Percentiles rank a stretch among this genome's conserved stretches.
Conservation (phyloP, 2,797 vertebrate genomes). For the Pangasius mekongensis region DNA sequence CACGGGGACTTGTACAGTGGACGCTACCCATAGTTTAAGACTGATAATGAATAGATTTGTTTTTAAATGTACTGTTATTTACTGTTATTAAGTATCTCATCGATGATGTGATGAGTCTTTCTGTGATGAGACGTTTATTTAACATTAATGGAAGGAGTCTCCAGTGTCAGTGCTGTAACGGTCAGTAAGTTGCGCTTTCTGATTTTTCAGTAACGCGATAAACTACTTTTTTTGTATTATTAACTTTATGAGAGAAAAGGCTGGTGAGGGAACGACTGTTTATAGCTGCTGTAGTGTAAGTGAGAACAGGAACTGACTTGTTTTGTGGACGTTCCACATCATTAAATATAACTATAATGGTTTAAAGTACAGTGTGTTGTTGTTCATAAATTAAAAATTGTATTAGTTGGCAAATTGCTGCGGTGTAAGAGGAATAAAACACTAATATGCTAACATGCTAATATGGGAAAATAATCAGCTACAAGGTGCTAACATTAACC, state of each 20-base stretch:
- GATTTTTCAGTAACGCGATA: neutral
- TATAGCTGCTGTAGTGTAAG: no score
- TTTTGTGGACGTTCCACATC: neutral
- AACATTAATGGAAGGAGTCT: neutral
- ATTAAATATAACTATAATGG: constrained; percentile 1
- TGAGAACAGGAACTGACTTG: neutral
- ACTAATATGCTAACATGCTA: neutral
- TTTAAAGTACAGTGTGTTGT: neutral
- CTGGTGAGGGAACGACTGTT: no score
- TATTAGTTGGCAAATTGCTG: neutral
- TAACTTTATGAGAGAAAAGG: neutral
- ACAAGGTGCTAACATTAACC: neutral
- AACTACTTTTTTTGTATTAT: neutral
- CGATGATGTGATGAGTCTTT: neutral
- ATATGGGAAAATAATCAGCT: neutral
- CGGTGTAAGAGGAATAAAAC: neutral
- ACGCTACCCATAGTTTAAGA: neutral
- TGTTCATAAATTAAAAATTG: neutral
- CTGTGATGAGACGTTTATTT: neutral
- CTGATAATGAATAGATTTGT: neutral
- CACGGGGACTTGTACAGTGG: neutral
- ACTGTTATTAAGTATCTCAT: no score
- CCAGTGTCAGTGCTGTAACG: neutral
- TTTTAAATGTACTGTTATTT: neutral
- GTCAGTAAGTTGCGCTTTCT: neutral